A percentile compares a stretch with the other conserved stretches of the same genome.
These are phyloP conservation scores for Falco rusticolus DNA, from an alignment of 2,797 vertebrate species.

Conservation along the genomic window DNA sequence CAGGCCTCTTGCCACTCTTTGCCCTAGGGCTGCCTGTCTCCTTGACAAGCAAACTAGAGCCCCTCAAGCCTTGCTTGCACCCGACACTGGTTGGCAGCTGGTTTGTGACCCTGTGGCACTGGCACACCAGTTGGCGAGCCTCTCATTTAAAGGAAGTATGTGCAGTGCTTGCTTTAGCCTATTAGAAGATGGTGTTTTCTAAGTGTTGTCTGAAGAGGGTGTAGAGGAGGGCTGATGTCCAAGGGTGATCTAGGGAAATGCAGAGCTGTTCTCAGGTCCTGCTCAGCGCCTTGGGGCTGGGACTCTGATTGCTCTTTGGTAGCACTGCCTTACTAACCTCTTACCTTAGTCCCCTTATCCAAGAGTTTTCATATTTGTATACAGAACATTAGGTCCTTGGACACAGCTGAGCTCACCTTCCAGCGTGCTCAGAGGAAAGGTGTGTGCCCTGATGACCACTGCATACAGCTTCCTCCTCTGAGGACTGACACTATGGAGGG, in stretches of 20 bases:
- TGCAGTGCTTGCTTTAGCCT: not conserved
- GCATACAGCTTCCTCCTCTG: not conserved
- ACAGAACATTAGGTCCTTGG: not conserved
- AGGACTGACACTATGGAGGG: not conserved
- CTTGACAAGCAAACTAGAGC: accelerated
- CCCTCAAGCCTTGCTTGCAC: not conserved
- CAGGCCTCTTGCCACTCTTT: not conserved
- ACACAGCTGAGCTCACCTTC: not conserved
- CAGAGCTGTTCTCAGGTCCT: not conserved
- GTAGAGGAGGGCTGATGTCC: not conserved
- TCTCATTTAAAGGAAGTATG: not conserved
- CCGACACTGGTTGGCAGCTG: not conserved
- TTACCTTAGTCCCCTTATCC: not conserved
- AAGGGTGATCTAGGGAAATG: not conserved
- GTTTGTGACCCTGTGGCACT: not conserved
- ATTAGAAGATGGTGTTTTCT: accelerated
- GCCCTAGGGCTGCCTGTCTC: not conserved
- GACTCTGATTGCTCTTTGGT: not conserved
- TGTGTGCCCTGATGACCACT: not conserved
- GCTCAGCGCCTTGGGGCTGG: not conserved
- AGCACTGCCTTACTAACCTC: not conserved
- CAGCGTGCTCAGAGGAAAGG: not conserved
- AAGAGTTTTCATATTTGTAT: not conserved
- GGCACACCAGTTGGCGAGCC: not conserved
- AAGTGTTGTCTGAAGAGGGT: not conserved